Evolutionary conservation across 2,888 invertebrate genomes (phyloP).

Genomic region (Herminia tarsipennalis): DNA sequence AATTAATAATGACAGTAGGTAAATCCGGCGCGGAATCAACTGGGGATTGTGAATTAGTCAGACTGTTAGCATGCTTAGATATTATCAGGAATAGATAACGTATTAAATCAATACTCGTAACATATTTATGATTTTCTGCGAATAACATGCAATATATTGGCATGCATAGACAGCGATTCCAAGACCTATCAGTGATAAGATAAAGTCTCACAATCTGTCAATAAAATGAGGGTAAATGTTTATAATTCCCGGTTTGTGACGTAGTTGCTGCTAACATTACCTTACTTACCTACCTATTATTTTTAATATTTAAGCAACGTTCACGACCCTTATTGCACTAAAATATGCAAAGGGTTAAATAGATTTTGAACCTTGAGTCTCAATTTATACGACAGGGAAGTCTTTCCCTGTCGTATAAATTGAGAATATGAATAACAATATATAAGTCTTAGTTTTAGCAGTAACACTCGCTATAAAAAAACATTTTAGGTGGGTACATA

Average conservation of each 20-base stretch:
- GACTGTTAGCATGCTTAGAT: no score
- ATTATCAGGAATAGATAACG: background rate
- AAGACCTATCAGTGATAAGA: conserved; percentile 37
- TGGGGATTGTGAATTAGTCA: no score
- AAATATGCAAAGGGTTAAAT: conserved; percentile 27
- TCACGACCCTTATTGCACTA: conserved; percentile 7
- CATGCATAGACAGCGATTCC: conserved; percentile 13
- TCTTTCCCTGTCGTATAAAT: no score
- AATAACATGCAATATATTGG: conserved; percentile 7
- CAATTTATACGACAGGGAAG: no score
- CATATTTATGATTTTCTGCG: background rate
- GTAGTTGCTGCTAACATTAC: background rate
- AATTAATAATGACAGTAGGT: no score
- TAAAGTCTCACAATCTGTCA: conserved; percentile 13
- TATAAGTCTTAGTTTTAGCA: no score
- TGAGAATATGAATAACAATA: no score
- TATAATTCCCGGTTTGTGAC: conserved; percentile 4
- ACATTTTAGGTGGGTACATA: no score
- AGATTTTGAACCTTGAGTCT: conserved; percentile 2
- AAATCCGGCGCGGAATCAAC: no score
- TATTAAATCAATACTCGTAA: background rate
- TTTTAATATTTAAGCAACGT: background rate
- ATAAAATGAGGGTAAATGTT: conserved; percentile 24
- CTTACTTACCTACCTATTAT: no score
- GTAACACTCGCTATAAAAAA: no score